Percentiles rank a stretch among this genome's conserved stretches.
These are phyloP conservation scores for Linepithema humile DNA, from an alignment of 1,140 invertebrate genomes.

Conservation along the genomic window DNA sequence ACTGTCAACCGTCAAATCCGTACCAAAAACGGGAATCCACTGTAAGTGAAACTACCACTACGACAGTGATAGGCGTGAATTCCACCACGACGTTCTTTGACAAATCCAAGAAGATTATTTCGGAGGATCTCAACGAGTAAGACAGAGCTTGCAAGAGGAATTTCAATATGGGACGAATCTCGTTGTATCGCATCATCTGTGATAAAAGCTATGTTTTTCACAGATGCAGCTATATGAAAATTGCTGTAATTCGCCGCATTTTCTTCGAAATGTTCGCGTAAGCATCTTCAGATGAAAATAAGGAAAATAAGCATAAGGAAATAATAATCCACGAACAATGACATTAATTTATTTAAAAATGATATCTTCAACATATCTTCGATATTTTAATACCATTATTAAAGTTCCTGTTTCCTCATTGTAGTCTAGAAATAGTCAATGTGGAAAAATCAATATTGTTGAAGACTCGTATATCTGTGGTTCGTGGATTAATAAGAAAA, in stretches of 20 bases:
- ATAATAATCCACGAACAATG: background rate
- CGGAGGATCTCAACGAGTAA: constrained; percentile 71
- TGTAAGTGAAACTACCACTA: constrained; percentile 89
- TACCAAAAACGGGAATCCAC: constrained; percentile 88
- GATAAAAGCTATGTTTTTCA: background rate
- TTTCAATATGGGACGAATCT: background rate
- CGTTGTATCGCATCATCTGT: background rate
- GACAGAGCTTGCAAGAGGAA: background rate
- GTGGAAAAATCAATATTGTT: too few species aligned
- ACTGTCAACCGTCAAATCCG: constrained; percentile 86
- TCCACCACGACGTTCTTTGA: constrained; percentile 78
- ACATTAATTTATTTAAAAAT: background rate
- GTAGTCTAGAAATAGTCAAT: too few species aligned
- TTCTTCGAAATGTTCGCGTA: background rate
- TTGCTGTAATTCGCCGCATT: background rate
- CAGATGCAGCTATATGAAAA: background rate
- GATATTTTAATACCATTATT: background rate
- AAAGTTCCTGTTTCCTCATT: background rate
- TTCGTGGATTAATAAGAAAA: too few species aligned
- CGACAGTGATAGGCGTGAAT: constrained; percentile 86
- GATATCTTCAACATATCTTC: background rate
- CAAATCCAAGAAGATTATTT: constrained; percentile 77
- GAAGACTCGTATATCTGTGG: too few species aligned
- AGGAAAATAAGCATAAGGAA: background rate
- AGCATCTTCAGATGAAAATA: background rate